Evolutionary conservation across 2,888 invertebrate species (phyloP).

Genomic region (Eudemis profundana): DNA sequence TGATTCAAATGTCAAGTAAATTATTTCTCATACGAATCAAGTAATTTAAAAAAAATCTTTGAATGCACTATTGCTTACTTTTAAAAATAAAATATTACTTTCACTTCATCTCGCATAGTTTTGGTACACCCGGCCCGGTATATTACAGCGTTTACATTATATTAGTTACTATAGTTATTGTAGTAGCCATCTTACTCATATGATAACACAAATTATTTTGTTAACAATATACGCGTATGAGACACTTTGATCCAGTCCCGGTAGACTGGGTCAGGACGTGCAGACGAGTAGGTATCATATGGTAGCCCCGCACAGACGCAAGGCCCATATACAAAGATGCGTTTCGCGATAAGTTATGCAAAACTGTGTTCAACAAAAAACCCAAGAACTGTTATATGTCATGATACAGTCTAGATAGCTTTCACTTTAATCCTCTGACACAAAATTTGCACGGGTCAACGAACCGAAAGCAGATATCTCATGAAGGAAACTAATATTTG

Average conservation of each 20-base stretch:
- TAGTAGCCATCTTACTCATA: too few species aligned
- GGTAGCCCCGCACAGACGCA: constrained; percentile 38
- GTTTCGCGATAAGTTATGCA: constrained; percentile 50
- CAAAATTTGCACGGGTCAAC: constrained; percentile 77
- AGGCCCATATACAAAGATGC: constrained; percentile 44
- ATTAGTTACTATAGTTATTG: too few species aligned
- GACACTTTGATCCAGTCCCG: not conserved
- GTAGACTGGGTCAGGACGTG: constrained; percentile 22
- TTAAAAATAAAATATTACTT: too few species aligned
- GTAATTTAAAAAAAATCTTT: too few species aligned
- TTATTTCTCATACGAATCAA: too few species aligned
- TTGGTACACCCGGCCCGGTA: too few species aligned
- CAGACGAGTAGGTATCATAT: constrained; percentile 12
- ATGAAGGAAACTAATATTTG: constrained; percentile 80
- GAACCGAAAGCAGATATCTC: constrained; percentile 70
- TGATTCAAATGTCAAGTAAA: too few species aligned
- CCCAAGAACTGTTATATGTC: constrained; percentile 55
- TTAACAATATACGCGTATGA: not conserved
- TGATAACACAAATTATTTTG: too few species aligned
- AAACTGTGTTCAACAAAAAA: constrained; percentile 50
- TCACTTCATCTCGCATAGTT: too few species aligned
- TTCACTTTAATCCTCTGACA: constrained; percentile 60
- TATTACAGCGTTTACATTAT: too few species aligned
- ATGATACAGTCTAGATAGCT: constrained; percentile 60
- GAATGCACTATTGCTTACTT: too few species aligned